Conservation (phyloP, 2,888 invertebrate genomes). For the Drosophila nr. perissopoda region DNA sequence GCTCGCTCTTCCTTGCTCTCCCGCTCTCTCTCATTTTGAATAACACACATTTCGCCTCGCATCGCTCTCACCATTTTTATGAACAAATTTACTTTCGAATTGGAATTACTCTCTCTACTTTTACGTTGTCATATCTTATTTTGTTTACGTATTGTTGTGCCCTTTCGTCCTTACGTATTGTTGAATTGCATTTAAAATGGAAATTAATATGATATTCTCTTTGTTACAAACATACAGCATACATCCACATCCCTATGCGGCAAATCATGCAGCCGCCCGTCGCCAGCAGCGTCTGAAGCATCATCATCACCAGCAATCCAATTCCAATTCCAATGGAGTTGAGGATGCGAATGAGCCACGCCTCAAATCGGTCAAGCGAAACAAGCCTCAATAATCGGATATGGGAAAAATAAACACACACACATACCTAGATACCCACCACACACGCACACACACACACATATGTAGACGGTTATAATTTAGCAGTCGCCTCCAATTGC, state of each 20-base stretch:
- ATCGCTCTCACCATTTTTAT: conserved; percentile 41
- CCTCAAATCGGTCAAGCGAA: conserved; percentile 52
- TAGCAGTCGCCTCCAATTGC: conserved; percentile 29
- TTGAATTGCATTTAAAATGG: neutral
- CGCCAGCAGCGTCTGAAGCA: conserved; percentile 83
- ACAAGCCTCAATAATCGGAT: conserved; percentile 58
- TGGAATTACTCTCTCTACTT: conserved; percentile 43
- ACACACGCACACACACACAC: conserved; percentile 13
- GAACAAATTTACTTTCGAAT: conserved; percentile 60
- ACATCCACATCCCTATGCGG: conserved; percentile 85
- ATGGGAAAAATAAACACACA: conserved; percentile 12
- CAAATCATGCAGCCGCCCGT: conserved; percentile 74
- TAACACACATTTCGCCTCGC: conserved; percentile 33
- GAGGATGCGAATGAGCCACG: conserved; percentile 32
- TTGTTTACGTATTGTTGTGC: conserved; percentile 35
- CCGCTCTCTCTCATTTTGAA: conserved; percentile 19
- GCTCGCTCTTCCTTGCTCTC: neutral
- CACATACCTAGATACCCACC: neutral
- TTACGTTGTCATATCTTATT: conserved; percentile 45
- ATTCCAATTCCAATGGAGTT: conserved; percentile 18
- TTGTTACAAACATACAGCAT: conserved; percentile 68
- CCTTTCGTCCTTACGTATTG: conserved; percentile 14
- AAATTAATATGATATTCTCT: conserved; percentile 33
- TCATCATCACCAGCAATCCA: conserved; percentile 57
- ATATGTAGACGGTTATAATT: conserved; percentile 13